phyloP scores from a whole-genome alignment of 2,797 vertebrate genomes.

The Crocodylus rhombifer region DNA sequence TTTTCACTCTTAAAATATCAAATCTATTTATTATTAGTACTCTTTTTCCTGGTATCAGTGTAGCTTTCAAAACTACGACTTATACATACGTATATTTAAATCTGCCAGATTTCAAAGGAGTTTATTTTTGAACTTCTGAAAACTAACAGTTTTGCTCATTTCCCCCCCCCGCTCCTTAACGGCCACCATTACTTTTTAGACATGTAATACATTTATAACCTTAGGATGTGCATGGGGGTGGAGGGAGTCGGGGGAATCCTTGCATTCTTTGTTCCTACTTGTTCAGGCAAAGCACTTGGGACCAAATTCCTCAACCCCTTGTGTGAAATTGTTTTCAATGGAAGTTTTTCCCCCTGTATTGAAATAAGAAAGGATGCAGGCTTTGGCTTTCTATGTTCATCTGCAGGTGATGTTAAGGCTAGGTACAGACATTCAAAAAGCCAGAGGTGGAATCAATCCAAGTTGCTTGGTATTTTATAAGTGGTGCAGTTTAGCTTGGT shows the following conservation, averaged over 20 bases:
- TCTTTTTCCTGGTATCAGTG: neutral
- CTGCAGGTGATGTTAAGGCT: too few relatives aligned
- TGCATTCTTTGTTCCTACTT: too few relatives aligned
- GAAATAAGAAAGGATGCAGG: neutral
- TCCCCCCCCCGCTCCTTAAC: neutral
- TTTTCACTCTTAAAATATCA: neutral
- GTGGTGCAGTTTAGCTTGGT: too few relatives aligned
- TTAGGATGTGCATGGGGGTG: neutral
- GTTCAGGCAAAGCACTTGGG: neutral
- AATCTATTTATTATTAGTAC: neutral
- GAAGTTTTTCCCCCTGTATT: neutral
- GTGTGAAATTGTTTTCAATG: neutral
- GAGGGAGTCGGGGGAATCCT: neutral
- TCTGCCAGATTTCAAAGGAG: neutral
- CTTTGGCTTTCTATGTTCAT: neutral
- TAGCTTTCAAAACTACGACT: neutral
- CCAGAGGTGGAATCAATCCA: too few relatives aligned
- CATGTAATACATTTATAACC: neutral
- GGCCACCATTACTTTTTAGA: neutral
- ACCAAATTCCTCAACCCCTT: neutral
- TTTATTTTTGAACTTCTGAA: neutral
- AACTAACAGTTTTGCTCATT: neutral
- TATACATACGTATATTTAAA: neutral
- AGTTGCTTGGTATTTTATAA: too few relatives aligned
- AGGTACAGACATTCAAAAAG: too few relatives aligned